phyloP scores from a whole-genome alignment of 1,140 invertebrate genomes.

The Thaumetopoea pityocampa region DNA sequence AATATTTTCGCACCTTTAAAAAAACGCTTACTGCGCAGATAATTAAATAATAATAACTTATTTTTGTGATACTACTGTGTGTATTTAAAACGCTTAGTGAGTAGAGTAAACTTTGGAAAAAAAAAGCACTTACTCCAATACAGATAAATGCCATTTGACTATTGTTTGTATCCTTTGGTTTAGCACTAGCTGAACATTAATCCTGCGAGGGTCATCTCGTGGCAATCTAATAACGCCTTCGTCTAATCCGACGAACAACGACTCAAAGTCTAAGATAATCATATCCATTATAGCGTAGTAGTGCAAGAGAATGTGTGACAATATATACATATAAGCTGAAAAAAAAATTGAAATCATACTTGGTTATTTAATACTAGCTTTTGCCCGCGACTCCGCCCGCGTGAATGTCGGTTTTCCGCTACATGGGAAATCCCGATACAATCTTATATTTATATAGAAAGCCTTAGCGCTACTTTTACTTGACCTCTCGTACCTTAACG shows the following conservation, averaged over 20 bases:
- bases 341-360: constrained; percentile 8
- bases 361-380: neutral
- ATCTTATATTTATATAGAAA: too few relatives aligned
- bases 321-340: constrained; percentile 41
- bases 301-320: constrained; percentile 41
- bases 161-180: constrained; percentile 35
- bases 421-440: too few relatives aligned
- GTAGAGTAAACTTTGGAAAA: too few relatives aligned
- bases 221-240: constrained; percentile 20
- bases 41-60: too few relatives aligned
- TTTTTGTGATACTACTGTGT: too few relatives aligned
- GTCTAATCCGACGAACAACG: constrained; percentile 40
- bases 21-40: too few relatives aligned
- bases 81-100: too few relatives aligned
- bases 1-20: too few relatives aligned
- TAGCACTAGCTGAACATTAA: constrained; percentile 23
- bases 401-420: too few relatives aligned
- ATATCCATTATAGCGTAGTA: constrained; percentile 35
- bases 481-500: too few relatives aligned
- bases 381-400: too few relatives aligned
- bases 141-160: constrained; percentile 36
- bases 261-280: constrained; percentile 35
- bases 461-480: too few relatives aligned
- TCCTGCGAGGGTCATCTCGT: constrained; percentile 17
- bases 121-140: constrained; percentile 36